Conservation (phyloP, 2,113 vertebrate genomes). For the Spea multiplicata region DNA sequence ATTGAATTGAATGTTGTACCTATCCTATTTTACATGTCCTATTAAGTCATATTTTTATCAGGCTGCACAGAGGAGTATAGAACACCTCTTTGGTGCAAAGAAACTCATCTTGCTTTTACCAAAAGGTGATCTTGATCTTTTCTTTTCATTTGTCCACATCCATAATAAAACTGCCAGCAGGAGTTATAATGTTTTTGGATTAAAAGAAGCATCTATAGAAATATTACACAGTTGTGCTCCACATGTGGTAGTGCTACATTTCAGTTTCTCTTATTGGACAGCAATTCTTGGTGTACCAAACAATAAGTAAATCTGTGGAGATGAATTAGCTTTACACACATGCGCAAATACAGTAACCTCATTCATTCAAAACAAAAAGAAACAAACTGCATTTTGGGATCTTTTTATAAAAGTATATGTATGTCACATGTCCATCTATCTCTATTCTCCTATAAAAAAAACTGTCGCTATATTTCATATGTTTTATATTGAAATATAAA, state of each 20-base stretch:
- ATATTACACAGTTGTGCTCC: slow-evolving; percentile 53
- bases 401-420: slow-evolving; percentile 33
- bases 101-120: slow-evolving; percentile 57
- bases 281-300: slow-evolving; percentile 43
- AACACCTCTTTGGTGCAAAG: slow-evolving; percentile 32
- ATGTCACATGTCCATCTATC: slow-evolving; percentile 17
- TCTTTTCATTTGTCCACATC: slow-evolving; percentile 54
- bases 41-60: slow-evolving; percentile 46
- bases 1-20: too few species aligned
- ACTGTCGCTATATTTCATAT: too few species aligned
- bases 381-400: slow-evolving; percentile 23
- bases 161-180: slow-evolving; percentile 58
- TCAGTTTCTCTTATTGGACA: slow-evolving; percentile 52
- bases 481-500: too few species aligned
- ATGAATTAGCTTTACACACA: slow-evolving; percentile 50
- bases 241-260: slow-evolving; percentile 54
- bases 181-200: slow-evolving; percentile 56
- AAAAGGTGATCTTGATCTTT: slow-evolving; percentile 55
- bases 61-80: slow-evolving; percentile 42
- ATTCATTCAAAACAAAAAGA: slow-evolving; percentile 25
- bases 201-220: slow-evolving; percentile 59
- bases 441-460: neutral
- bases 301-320: slow-evolving; percentile 49
- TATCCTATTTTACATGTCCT: too few species aligned
- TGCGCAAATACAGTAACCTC: slow-evolving; percentile 34